Conservation (phyloP, 2,888 invertebrate genomes). For the Euplagia quadripunctaria region DNA sequence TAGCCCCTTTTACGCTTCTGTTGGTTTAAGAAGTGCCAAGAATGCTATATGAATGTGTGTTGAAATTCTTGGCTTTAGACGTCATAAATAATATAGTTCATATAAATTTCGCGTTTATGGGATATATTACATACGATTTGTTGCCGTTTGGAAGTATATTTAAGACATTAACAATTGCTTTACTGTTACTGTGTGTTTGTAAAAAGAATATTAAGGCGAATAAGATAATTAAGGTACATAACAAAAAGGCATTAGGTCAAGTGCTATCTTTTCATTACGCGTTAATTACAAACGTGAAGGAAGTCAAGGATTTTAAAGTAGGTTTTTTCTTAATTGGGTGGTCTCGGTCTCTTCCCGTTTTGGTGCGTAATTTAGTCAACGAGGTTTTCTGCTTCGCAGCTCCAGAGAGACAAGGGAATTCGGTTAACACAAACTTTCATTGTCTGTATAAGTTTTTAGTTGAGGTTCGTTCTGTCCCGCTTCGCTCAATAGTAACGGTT, state of each 20-base stretch:
- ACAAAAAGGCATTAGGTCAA: not conserved
- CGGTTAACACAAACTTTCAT: too few species aligned
- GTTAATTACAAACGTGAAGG: not conserved
- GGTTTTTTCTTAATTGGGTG: not conserved
- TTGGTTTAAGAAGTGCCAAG: constrained; percentile 1
- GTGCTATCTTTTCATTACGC: not conserved
- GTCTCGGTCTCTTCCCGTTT: too few species aligned
- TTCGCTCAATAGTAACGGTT: too few species aligned
- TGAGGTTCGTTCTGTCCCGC: too few species aligned
- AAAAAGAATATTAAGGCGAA: too few species aligned
- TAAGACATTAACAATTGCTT: not conserved
- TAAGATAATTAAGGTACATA: not conserved
- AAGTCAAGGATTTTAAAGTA: not conserved
- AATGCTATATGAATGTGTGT: not conserved
- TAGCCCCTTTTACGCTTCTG: not conserved
- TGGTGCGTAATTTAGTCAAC: too few species aligned
- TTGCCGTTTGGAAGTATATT: not conserved
- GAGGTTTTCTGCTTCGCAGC: too few species aligned
- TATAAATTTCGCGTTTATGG: constrained; percentile 6
- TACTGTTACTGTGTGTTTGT: not conserved
- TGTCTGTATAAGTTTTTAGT: too few species aligned
- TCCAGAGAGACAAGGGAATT: too few species aligned
- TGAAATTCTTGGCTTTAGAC: constrained; percentile 5
- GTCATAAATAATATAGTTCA: not conserved
- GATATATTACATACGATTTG: not conserved